phyloP scores from a whole-genome alignment of 2,113 vertebrate genomes.

The Myanophis thanlyinensis region DNA sequence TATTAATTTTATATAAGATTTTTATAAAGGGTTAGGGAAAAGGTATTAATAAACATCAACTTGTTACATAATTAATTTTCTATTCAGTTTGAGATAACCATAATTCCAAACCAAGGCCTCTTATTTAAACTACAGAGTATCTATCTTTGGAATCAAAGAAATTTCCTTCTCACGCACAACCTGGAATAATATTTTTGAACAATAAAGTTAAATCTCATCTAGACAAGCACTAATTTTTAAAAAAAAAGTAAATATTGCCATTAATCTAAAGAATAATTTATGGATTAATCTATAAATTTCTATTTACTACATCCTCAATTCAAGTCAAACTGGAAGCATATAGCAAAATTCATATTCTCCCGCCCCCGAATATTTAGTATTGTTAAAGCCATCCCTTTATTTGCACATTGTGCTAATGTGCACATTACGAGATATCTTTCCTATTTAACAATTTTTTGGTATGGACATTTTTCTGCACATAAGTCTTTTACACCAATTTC shows the following conservation, averaged over 20 bases:
- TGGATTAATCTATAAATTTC: neutral
- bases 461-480: neutral
- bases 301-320: neutral
- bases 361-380: neutral
- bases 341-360: neutral
- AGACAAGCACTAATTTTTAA: conserved; percentile 55
- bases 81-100: neutral
- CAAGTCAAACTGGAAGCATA: neutral
- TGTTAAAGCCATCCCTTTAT: neutral
- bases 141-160: conserved; percentile 10
- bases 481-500: neutral
- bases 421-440: neutral
- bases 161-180: conserved; percentile 32
- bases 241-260: neutral
- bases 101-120: neutral
- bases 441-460: neutral
- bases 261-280: neutral
- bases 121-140: neutral
- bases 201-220: conserved; percentile 2
- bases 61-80: neutral
- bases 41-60: neutral
- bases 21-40: neutral
- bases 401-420: neutral
- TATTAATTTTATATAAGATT: neutral
- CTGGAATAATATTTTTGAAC: neutral